A percentile compares a stretch with the other conserved stretches of the same genome.
Conservation (phyloP, 2,113 vertebrate species). For the Acrocephalus kingi region DNA sequence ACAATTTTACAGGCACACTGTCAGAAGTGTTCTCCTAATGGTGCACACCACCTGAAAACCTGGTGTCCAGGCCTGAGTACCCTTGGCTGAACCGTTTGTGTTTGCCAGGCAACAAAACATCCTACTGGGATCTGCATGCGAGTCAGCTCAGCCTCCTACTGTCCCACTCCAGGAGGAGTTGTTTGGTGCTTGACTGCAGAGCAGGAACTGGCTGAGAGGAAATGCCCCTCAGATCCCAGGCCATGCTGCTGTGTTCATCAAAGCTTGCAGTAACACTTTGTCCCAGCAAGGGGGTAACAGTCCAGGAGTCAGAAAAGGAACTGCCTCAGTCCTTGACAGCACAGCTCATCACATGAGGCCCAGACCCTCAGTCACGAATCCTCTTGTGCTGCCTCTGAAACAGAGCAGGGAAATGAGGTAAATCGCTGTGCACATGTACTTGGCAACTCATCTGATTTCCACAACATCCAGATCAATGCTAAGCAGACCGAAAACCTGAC, state of each 20-base stretch:
- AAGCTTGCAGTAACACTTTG: not conserved
- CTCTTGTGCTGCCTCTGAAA: not conserved
- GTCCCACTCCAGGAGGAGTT: not conserved
- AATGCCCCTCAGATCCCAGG: not conserved
- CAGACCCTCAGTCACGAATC: not conserved
- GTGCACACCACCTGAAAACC: not conserved
- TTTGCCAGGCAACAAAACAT: not conserved
- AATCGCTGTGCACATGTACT: fast-evolving
- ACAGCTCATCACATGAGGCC: not conserved
- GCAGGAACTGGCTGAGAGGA: not conserved
- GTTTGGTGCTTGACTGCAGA: not conserved
- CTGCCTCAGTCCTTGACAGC: not conserved
- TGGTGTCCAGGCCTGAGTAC: not conserved
- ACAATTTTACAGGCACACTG: fast-evolving
- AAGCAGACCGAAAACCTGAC: not conserved
- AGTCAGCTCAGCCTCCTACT: not conserved
- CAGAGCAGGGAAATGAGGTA: not conserved
- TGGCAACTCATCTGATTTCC: fast-evolving
- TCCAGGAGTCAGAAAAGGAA: not conserved
- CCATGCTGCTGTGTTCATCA: not conserved
- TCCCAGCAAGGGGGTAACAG: not conserved
- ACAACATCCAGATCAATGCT: not conserved
- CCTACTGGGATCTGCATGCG: not conserved
- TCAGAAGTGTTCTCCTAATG: not conserved
- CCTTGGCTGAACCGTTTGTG: fast-evolving